Evolutionary conservation across 2,113 vertebrate genomes (phyloP), one percentile per base, ranked within the genome.

Genomic region (Leptosomus discolor): DNA sequence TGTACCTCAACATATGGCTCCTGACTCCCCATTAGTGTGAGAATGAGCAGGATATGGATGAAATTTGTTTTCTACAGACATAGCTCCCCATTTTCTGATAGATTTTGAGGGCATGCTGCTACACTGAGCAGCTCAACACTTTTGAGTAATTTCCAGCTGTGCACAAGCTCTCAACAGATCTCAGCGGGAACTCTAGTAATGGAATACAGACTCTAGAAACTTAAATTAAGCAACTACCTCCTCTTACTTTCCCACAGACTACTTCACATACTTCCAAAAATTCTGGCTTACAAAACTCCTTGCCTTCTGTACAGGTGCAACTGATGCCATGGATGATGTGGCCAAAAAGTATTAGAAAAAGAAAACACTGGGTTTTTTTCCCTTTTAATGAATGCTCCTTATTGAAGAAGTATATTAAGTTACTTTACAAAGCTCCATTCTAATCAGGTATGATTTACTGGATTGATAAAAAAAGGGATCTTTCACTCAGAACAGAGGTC

Each of bases 401-500:
- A 30, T 63, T 81, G 79, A 94, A 77, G 20, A 79, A 90, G 58
- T 57, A 86, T 92, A 86, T 82, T 50, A 77, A 68, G 20, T 30
- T 83, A 57, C 24, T 65, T 85, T 54, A 81, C 68, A 68, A 76
- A 85, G 45, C 36, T 91, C 37, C 36, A 67, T 81, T 95, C 41
- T 92, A 70, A 79, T 85, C 56, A 95, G 43, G 58, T 79, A 96
- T 61, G 77, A 96, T 82, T 84, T 36, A 79, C 21, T 39, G 20
- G 54, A 69, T 24, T 69, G 82, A 96, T 91, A 12, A 91, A 93
- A 85, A 78, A 57, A 20, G 1, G 12, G 30, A 58, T 91, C 69
- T 96, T 95, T 97, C 70, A 91, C 27, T 76, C 26, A 8, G 85
- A 94, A 85, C 34, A 67, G 53, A 87, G 45, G 58, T 92, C 76